Evolutionary conservation across 2,888 invertebrate genomes (phyloP), one percentile per base, ranked within the genome.

Genomic region (Cephus nigrinus): DNA sequence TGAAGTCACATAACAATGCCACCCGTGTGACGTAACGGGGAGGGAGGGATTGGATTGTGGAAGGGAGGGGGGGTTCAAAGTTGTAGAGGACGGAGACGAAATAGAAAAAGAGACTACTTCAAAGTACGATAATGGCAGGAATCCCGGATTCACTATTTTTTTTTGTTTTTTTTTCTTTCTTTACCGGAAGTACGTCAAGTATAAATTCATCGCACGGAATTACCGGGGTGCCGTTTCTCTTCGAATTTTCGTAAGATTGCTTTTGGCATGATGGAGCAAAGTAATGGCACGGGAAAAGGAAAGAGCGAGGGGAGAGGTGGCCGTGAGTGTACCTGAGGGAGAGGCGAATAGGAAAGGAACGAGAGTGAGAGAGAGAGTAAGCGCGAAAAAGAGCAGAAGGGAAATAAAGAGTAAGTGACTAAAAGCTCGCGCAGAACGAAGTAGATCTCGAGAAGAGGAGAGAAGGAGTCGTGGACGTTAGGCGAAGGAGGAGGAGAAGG

Each of bases 361-460:
- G 74, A 55, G 69, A 9, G 72, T 11, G 72, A 76, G 76, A 71
- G 35, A 76, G 12, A 75, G 71, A 76, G 35, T 15, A 33, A 72
- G 33, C 68, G 15, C 23, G n/a, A 40, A 36, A 71, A 76, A 75
- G 55, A 78, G 69, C 75, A 55, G 55, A 55, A 55, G 55, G 23
- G 55, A 55, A 55, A 55, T 55, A 55, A 55, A 55, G 55, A 55
- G 55, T 55, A 55, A 55, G 55, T 55, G 55, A 55, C 55, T 55
- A 23, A 55, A 55, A 23, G 55, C 55, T 23, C 23, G 23, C 23
- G 5, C 23, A 2, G 55, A 55, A 55, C 55, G 55, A 55, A 55
- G 55, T 55, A 55, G 23, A 55, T 55, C 5, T 55, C 23, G 23
- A 9, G 55, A 9, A 9, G 55, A 55, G 2, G 55, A 2, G 55